These are phyloP conservation scores for Prosopocoilus inquinatus DNA, from an alignment of 2,888 invertebrate species.

Conservation along the genomic window DNA sequence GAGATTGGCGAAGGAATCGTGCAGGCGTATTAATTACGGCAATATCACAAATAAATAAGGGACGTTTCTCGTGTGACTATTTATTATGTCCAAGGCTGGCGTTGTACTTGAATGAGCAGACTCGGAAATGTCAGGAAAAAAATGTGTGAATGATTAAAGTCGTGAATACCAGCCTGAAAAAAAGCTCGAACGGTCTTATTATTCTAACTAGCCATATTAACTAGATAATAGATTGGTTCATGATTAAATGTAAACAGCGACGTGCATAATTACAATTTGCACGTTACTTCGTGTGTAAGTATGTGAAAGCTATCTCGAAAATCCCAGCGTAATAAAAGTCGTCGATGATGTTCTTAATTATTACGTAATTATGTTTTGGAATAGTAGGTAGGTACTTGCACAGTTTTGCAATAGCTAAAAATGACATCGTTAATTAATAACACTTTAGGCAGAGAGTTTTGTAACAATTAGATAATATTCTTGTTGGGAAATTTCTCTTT, in stretches of 20 bases:
- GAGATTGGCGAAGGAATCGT: conserved; percentile 4
- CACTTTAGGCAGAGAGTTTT: too few relatives aligned
- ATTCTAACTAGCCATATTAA: background rate
- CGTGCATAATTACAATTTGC: conserved; percentile 8
- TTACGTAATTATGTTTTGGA: too few relatives aligned
- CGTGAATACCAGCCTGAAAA: conserved; percentile 5
- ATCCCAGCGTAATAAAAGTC: conserved; percentile 2
- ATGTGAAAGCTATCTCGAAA: conserved; percentile 1
- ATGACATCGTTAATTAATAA: too few relatives aligned
- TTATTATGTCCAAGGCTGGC: conserved; percentile 8
- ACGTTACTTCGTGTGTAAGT: conserved; percentile 7
- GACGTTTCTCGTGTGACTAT: conserved; percentile 10
- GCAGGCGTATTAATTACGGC: conserved; percentile 8
- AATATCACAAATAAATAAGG: conserved; percentile 6
- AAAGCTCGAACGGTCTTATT: conserved; percentile 1
- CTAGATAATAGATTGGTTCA: conserved; percentile 1
- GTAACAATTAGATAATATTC: too few relatives aligned
- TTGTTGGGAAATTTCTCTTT: too few relatives aligned
- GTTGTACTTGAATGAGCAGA: conserved; percentile 1
- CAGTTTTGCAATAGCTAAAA: too few relatives aligned
- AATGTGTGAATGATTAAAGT: conserved; percentile 9
- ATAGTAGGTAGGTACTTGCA: too few relatives aligned
- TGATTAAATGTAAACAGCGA: conserved; percentile 7
- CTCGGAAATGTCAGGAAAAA: background rate
- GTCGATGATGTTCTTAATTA: background rate